A percentile compares a stretch with the other conserved stretches of the same genome.
Evolutionary conservation across 2,888 invertebrate species (phyloP).

Genomic region (Tridacna gigas): DNA sequence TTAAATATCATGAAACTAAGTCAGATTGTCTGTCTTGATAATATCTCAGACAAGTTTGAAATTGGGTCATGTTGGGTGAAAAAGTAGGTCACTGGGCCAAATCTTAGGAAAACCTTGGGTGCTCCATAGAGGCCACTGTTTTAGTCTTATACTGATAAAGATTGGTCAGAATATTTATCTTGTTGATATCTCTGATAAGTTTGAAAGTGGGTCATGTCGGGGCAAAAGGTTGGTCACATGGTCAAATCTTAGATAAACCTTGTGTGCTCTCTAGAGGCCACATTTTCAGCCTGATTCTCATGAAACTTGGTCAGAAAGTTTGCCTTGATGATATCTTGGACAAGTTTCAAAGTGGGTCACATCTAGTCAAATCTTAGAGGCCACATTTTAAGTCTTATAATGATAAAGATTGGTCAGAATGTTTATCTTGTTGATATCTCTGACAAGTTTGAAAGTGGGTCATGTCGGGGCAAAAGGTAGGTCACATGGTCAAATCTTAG

Average conservation of each 20-base stretch:
- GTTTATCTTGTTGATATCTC: background rate
- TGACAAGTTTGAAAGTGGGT: no score
- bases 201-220: background rate
- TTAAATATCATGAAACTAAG: no score
- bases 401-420: background rate
- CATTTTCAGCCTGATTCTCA: background rate
- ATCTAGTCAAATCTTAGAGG: background rate
- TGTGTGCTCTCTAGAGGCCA: background rate
- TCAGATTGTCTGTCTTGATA: no score
- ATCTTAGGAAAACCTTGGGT: no score
- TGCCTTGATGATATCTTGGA: background rate
- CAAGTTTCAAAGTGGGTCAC: background rate
- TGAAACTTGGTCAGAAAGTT: background rate
- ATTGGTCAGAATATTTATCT: background rate
- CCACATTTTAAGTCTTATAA: background rate
- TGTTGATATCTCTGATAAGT: background rate
- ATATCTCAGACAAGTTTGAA: no score
- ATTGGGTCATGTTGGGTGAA: no score
- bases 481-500: no score
- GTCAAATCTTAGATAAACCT: background rate
- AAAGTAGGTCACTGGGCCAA: no score
- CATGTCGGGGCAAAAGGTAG: no score
- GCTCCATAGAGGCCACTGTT: background rate
- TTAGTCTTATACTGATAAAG: background rate
- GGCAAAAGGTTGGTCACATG: background rate